Conservation (phyloP, 2,797 vertebrate species). For the Xiphophorus birchmanni region DNA sequence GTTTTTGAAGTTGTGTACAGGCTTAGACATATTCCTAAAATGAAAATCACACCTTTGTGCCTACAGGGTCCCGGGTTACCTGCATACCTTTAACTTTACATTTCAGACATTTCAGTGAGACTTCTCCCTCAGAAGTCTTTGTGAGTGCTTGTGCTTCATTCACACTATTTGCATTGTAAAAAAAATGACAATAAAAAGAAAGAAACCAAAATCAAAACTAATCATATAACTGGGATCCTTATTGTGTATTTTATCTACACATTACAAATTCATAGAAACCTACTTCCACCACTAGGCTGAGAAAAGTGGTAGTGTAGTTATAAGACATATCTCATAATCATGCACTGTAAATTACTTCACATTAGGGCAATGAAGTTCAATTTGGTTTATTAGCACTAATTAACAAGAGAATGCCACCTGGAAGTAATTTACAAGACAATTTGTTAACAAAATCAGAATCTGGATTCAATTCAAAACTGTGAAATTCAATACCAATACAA, state of each 20-base stretch:
- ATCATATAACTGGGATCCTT: background rate
- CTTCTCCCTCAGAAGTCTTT: background rate
- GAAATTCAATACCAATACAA: background rate
- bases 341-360: background rate
- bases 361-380: background rate
- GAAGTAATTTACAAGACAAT: background rate
- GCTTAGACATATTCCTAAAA: background rate
- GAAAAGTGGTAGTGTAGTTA: background rate
- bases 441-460: no score
- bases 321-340: background rate
- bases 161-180: background rate
- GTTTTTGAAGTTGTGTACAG: background rate
- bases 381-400: background rate
- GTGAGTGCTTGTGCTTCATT: background rate
- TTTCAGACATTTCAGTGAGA: background rate
- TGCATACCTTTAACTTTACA: background rate
- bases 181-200: background rate
- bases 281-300: background rate
- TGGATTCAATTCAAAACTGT: background rate
- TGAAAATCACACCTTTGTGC: background rate
- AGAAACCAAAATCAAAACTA: background rate
- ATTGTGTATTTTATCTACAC: background rate
- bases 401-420: background rate
- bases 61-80: background rate
- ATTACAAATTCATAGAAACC: background rate